Evolutionary conservation across 2,113 vertebrate species (phyloP), one percentile per base, ranked within the genome.

Genomic region (Tonatia bakeri): DNA sequence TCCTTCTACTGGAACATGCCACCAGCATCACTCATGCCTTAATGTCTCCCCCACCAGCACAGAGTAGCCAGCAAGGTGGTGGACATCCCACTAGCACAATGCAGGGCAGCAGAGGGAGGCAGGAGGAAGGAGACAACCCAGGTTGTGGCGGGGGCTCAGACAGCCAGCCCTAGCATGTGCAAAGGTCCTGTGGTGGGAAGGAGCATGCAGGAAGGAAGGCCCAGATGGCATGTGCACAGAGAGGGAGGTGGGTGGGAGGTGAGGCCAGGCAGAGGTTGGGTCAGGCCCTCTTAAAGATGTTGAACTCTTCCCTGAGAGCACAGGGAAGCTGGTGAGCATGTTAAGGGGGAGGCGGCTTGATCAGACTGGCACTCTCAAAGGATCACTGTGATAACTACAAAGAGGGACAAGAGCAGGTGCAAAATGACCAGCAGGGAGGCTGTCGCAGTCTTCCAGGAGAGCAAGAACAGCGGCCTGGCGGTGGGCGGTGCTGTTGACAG

Each of bases 341-440:
- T 81, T 40, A 59, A 59, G 10, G 72, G 54, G 77, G 72, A 77
- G 40, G 40, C 54, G 75, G 11, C 20, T 52, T 11, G 52, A 77
- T 50, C 67, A 43, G 36, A 64, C 93, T 38, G 59, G 61, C 50
- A 88, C 73, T 80, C 67, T 85, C 64, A 69, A 72, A 94, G 94
- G 22, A 9, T 72, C 33, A 26, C 31, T 28, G n/a, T 33, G 88
- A 65, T 69, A 20, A 20, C 45, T 67, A 40, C 31, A 69, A 24
- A 33, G 67, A 64, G 16, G 8, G n/a, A 43, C 9, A 56, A 50
- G 33, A 65, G 59, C 54, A 43, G 20, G 52, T 79, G 9, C 13
- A 67, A 85, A 73, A 72, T 72, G 65, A 14, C 43, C 45, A 22
- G 50, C 45, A 52, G 43, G 38, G 82, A 72, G 11, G 54, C 52